Percentiles rank a stretch among this genome's conserved stretches.
Evolutionary conservation across 2,888 invertebrate genomes (phyloP).

Genomic region (Acanthosepion lycidas): DNA sequence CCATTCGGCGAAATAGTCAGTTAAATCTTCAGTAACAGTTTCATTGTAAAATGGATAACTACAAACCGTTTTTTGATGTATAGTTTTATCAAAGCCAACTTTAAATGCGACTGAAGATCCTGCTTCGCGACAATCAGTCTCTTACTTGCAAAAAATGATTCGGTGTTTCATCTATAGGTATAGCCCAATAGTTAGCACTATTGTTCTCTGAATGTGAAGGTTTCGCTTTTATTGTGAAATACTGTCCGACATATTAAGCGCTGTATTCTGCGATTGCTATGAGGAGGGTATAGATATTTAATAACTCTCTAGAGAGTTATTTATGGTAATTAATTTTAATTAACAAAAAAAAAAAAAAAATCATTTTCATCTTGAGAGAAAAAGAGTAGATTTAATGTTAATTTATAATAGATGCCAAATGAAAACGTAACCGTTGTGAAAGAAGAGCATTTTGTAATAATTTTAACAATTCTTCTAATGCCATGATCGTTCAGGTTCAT

Average conservation of each 20-base stretch:
- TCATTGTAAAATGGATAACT: not conserved
- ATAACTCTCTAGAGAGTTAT: too few relatives aligned
- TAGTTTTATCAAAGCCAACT: not conserved
- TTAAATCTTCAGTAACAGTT: not conserved
- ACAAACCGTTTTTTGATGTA: not conserved
- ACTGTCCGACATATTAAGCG: too few relatives aligned
- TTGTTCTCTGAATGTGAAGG: too few relatives aligned
- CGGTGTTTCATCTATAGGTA: not conserved
- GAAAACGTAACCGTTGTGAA: too few relatives aligned
- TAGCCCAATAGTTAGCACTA: not conserved
- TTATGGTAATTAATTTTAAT: too few relatives aligned
- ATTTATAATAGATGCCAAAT: not conserved
- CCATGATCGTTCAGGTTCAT: too few relatives aligned
- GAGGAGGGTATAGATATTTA: too few relatives aligned
- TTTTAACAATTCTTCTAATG: too few relatives aligned
- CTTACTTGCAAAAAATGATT: not conserved
- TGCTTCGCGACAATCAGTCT: not conserved
- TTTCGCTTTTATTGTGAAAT: too few relatives aligned
- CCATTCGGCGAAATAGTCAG: not conserved
- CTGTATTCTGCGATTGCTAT: too few relatives aligned
- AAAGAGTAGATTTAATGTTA: not conserved
- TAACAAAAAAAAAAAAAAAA: too few relatives aligned
- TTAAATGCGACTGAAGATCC: not conserved
- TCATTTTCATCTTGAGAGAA: not conserved
- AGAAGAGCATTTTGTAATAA: too few relatives aligned